Conservation (phyloP, 2,888 invertebrate species). For the Eumerus sabulonum region DNA sequence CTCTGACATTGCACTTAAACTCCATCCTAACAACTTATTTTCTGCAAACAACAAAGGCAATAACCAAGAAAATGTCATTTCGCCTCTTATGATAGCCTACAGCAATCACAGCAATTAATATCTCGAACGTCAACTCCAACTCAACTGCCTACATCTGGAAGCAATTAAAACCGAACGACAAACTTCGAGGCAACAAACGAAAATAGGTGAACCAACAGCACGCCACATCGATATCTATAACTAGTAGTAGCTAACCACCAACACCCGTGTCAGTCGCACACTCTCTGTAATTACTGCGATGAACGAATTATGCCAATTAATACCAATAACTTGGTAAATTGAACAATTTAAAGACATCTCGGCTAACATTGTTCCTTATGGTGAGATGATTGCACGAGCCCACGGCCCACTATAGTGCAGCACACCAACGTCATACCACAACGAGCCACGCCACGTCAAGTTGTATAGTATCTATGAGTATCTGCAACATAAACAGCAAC, state of each 20-base stretch:
- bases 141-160: too few relatives aligned
- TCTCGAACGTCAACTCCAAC: too few relatives aligned
- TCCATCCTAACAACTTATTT: too few relatives aligned
- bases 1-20: too few relatives aligned
- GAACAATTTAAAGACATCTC: constrained; percentile 71
- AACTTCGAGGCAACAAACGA: not conserved
- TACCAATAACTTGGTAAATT: constrained; percentile 76
- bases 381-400: constrained; percentile 45
- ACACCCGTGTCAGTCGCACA: constrained; percentile 66
- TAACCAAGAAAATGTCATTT: too few relatives aligned
- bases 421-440: too few relatives aligned
- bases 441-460: not conserved
- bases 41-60: too few relatives aligned
- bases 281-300: constrained; percentile 74
- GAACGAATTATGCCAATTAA: constrained; percentile 73
- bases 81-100: too few relatives aligned
- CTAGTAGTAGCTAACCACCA: constrained; percentile 7
- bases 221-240: not conserved
- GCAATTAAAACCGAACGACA: too few relatives aligned
- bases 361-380: constrained; percentile 54
- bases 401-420: too few relatives aligned
- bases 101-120: too few relatives aligned
- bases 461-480: not conserved
- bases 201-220: not conserved
- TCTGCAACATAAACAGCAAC: constrained; percentile 9